These are phyloP conservation scores for Styela plicata DNA, from an alignment of 23 tunicate species.

Conservation along the genomic window DNA sequence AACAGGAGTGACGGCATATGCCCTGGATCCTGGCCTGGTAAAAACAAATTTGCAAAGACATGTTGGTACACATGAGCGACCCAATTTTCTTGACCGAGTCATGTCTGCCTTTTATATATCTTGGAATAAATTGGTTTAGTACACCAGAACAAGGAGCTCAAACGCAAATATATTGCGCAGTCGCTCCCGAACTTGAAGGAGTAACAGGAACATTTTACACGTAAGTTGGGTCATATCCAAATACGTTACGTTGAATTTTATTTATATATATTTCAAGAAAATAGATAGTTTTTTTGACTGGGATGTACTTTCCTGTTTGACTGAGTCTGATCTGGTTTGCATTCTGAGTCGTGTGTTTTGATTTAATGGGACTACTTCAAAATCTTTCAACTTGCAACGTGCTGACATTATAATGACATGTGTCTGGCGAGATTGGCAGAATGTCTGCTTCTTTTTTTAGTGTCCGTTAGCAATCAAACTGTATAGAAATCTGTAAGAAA, in stretches of 20 bases:
- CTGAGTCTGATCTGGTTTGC: too few relatives aligned
- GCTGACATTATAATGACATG: too few relatives aligned
- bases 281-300: neutral
- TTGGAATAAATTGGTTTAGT: conserved; percentile 12
- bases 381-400: too few relatives aligned
- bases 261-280: neutral
- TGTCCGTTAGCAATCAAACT: too few relatives aligned
- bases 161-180: conserved; percentile 64
- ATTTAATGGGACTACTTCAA: too few relatives aligned
- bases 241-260: too few relatives aligned
- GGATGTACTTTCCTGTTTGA: too few relatives aligned
- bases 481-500: too few relatives aligned
- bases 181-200: conserved; percentile 58
- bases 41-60: conserved; percentile 40
- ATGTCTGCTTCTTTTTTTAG: too few relatives aligned
- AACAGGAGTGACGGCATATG: conserved; percentile 30
- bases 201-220: conserved; percentile 53
- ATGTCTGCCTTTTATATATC: neutral
- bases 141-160: conserved; percentile 68
- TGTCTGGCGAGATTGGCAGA: too few relatives aligned
- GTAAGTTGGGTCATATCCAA: too few relatives aligned
- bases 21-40: conserved; percentile 37
- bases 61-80: conserved; percentile 18
- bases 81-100: conserved; percentile 9
- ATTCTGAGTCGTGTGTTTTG: too few relatives aligned